phyloP scores from a whole-genome alignment of 2,113 vertebrate species.

The Crotalus viridis region DNA sequence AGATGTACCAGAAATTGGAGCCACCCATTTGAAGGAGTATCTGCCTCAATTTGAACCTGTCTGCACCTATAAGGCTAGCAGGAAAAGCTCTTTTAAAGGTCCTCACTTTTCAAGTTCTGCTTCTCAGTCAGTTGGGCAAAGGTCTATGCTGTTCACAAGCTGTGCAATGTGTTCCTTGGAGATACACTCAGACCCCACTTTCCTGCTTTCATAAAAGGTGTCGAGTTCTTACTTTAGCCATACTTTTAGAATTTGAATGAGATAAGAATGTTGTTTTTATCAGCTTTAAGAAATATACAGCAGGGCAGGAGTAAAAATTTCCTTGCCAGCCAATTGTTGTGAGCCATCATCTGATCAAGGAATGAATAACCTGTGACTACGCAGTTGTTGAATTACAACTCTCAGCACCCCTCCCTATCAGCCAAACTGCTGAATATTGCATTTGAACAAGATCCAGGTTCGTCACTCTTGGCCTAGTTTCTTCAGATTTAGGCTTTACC shows the following conservation, averaged over 20 bases:
- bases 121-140: background rate
- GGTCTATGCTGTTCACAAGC: background rate
- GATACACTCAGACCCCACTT: background rate
- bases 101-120: background rate
- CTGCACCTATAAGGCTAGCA: background rate
- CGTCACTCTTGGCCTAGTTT: background rate
- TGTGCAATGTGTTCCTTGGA: background rate
- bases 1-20: background rate
- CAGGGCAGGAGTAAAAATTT: background rate
- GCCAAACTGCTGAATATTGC: background rate
- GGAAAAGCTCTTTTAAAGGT: background rate
- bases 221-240: background rate
- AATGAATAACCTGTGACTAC: background rate
- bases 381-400: background rate
- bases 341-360: background rate
- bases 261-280: background rate
- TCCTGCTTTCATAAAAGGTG: background rate
- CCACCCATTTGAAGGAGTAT: background rate
- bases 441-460: background rate
- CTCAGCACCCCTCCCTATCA: background rate
- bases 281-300: background rate
- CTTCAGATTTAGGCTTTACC: background rate
- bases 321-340: background rate
- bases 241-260: background rate
- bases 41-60: background rate